Evolutionary conservation across 2,888 invertebrate genomes (phyloP).

Genomic region (Trissolcus japonicus): DNA sequence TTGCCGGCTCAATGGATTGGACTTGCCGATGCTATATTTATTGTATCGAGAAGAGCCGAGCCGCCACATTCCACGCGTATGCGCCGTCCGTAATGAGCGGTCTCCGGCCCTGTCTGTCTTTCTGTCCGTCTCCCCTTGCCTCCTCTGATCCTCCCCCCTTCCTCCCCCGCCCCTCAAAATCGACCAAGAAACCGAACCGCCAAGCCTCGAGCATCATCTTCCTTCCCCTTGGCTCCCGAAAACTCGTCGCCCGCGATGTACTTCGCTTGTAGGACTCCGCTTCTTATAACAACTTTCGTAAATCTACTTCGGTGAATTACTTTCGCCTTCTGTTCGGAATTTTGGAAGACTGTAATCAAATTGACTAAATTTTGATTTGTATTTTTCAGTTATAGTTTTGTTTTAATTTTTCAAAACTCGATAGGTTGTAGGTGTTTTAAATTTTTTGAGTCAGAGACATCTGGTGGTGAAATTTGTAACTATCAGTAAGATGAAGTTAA

Average conservation of each 20-base stretch:
- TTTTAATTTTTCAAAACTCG: too few species aligned
- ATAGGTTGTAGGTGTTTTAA: too few species aligned
- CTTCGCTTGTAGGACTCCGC: slow-evolving; percentile 8
- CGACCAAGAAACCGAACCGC: slow-evolving; percentile 18
- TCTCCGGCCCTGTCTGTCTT: slow-evolving; percentile 73
- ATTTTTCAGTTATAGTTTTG: too few species aligned
- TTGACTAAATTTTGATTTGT: too few species aligned
- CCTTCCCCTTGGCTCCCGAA: slow-evolving; percentile 10
- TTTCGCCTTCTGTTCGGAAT: too few species aligned
- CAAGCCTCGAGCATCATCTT: slow-evolving; percentile 29
- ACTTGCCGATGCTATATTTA: slow-evolving; percentile 71
- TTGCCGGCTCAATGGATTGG: slow-evolving; percentile 54
- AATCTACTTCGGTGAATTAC: background rate
- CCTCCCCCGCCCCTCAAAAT: slow-evolving; percentile 36
- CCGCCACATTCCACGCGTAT: slow-evolving; percentile 74
- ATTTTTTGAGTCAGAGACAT: too few species aligned
- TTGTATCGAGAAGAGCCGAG: slow-evolving; percentile 68
- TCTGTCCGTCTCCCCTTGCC: slow-evolving; percentile 64
- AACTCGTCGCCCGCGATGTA: slow-evolving; percentile 16
- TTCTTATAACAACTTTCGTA: slow-evolving; percentile 18
- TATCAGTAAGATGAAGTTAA: too few species aligned
- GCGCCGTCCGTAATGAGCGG: slow-evolving; percentile 74
- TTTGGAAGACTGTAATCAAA: too few species aligned
- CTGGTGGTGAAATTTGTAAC: too few species aligned
- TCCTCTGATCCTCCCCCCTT: slow-evolving; percentile 57